These are phyloP conservation scores for Littorina saxatilis DNA, from an alignment of 1,140 invertebrate species.

Conservation along the genomic window DNA sequence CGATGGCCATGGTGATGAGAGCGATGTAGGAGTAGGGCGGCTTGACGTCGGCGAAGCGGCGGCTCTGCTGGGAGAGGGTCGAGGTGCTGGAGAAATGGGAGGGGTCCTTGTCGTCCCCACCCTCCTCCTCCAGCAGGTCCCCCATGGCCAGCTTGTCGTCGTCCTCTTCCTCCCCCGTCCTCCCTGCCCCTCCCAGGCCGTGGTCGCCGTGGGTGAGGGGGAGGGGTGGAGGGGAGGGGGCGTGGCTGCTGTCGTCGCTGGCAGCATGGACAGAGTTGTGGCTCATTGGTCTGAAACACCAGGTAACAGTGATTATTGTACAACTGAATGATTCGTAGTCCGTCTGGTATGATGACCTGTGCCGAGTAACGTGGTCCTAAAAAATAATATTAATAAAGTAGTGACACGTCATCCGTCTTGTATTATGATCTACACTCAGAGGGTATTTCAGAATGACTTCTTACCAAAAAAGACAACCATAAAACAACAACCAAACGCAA, in stretches of 20 bases:
- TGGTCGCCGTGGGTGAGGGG: not conserved
- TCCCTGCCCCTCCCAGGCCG: not conserved
- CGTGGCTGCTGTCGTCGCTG: not conserved
- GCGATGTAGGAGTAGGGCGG: slow-evolving; percentile 76
- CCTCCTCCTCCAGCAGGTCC: not conserved
- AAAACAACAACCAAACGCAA: no score
- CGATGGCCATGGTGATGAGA: slow-evolving; percentile 75
- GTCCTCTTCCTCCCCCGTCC: not conserved
- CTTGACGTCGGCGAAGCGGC: slow-evolving; percentile 72
- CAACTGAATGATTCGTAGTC: no score
- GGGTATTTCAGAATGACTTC: no score
- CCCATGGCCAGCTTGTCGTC: not conserved
- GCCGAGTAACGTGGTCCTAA: no score
- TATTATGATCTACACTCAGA: no score
- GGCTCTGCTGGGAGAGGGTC: slow-evolving; percentile 70
- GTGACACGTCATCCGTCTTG: no score
- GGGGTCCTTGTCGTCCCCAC: not conserved
- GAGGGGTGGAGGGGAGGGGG: not conserved
- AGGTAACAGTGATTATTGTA: no score
- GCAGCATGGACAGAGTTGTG: no score
- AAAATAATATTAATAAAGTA: no score
- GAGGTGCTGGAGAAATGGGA: slow-evolving; percentile 60
- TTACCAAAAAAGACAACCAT: no score
- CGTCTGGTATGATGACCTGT: no score
- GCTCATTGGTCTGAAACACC: no score